Evolutionary conservation across 2,113 vertebrate genomes (phyloP).

Genomic region (Calonectris borealis): DNA sequence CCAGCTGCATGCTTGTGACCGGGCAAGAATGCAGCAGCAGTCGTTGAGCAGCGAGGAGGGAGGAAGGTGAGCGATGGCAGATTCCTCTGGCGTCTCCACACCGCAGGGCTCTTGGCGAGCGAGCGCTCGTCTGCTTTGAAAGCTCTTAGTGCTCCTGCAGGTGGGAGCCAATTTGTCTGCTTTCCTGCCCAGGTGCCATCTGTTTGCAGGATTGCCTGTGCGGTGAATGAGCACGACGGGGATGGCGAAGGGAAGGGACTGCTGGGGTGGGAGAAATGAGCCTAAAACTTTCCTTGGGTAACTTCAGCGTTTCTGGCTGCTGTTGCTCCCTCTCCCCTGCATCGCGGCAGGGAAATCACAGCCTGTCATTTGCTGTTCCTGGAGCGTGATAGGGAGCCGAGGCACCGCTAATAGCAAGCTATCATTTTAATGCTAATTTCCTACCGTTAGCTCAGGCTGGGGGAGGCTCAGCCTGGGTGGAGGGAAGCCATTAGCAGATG

Average conservation of each 20-base stretch:
- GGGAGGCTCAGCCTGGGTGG: not conserved
- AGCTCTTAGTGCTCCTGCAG: slow-evolving; percentile 14
- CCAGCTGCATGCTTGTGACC: not conserved
- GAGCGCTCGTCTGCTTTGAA: not conserved
- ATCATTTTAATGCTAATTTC: slow-evolving; percentile 71
- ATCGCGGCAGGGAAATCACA: slow-evolving; percentile 54
- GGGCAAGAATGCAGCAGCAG: not conserved
- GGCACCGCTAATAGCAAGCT: slow-evolving; percentile 55
- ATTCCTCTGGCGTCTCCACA: not conserved
- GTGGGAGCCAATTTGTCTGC: slow-evolving; percentile 49
- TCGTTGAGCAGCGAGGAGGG: not conserved
- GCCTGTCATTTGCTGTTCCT: slow-evolving; percentile 59
- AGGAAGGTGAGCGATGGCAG: not conserved
- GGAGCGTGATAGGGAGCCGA: slow-evolving; percentile 52
- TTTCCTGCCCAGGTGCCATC: slow-evolving; percentile 56
- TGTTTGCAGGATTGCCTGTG: not conserved
- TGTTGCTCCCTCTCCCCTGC: not conserved
- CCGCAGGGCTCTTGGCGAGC: not conserved
- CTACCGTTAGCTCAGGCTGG: not conserved
- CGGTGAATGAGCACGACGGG: not conserved
- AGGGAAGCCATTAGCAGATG: slow-evolving; percentile 32
- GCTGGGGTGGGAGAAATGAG: not conserved
- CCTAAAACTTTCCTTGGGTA: not conserved
- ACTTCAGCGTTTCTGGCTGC: not conserved
- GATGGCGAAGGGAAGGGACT: not conserved